A percentile compares a stretch with the other conserved stretches of the same genome.
phyloP scores from a whole-genome alignment of 2,888 invertebrate genomes.

The Folsomia manolachei region DNA sequence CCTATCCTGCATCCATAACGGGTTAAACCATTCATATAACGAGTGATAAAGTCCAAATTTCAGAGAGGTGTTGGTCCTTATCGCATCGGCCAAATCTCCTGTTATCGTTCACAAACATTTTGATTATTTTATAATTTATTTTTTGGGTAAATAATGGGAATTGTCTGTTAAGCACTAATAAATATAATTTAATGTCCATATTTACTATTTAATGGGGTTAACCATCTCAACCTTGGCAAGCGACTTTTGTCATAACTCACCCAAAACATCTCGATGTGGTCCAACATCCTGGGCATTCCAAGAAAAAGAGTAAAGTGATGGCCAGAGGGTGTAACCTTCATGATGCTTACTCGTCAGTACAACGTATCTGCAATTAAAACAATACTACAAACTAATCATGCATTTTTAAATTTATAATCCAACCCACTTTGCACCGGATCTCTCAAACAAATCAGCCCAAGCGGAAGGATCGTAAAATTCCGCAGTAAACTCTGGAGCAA shows the following conservation, averaged over 20 bases:
- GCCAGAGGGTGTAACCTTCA: constrained; percentile 58
- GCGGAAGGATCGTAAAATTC: constrained; percentile 80
- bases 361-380: too few relatives aligned
- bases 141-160: too few relatives aligned
- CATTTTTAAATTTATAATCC: background rate
- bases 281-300: constrained; percentile 59
- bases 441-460: constrained; percentile 79
- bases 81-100: constrained; percentile 68
- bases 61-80: constrained; percentile 62
- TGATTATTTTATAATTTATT: too few relatives aligned
- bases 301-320: constrained; percentile 56
- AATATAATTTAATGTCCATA: too few relatives aligned
- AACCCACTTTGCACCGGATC: constrained; percentile 80
- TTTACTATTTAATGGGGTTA: too few relatives aligned
- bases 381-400: background rate
- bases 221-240: too few relatives aligned
- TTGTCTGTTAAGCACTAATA: too few relatives aligned
- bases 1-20: constrained; percentile 72
- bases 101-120: too few relatives aligned
- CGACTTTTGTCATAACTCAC: too few relatives aligned
- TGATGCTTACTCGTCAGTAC: constrained; percentile 59
- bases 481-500: constrained; percentile 81
- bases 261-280: constrained; percentile 56
- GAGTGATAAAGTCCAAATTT: constrained; percentile 84
- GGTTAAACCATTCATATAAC: constrained; percentile 83